A percentile compares a stretch with the other conserved stretches of the same genome.
These are phyloP conservation scores for Ceratothoa steindachneri DNA, from an alignment of 2,888 invertebrate species.

Conservation along the genomic window DNA sequence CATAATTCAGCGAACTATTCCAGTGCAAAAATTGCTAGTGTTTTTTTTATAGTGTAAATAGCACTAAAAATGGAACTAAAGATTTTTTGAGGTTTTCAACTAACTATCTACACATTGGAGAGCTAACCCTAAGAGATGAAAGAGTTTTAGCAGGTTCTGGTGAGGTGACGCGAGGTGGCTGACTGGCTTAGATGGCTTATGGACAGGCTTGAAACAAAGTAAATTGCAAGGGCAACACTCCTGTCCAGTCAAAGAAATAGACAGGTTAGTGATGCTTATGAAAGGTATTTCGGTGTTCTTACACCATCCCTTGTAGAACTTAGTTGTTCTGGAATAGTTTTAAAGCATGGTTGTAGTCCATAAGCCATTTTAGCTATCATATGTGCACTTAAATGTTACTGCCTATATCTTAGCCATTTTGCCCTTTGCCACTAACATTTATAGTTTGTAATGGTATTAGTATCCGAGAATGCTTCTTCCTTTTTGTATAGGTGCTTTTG, in stretches of 20 bases:
- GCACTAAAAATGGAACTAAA: too few species aligned
- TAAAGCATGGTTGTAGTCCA: not conserved
- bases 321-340: not conserved
- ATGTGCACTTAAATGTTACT: too few species aligned
- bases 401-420: too few species aligned
- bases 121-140: not conserved
- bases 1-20: too few species aligned
- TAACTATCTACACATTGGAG: not conserved
- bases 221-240: not conserved
- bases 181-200: conserved; percentile 1
- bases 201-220: not conserved
- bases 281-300: not conserved
- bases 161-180: not conserved
- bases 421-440: too few species aligned
- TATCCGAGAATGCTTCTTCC: too few species aligned
- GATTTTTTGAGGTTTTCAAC: not conserved
- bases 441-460: too few species aligned
- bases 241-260: not conserved
- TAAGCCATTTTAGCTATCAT: not conserved
- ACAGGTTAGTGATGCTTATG: not conserved
- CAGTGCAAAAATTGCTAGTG: too few species aligned
- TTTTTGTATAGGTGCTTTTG: too few species aligned
- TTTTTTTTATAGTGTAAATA: too few species aligned
- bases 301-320: not conserved
- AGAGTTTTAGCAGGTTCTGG: not conserved